Conservation (phyloP, 2,888 invertebrate genomes). For the Hypercompe scribonia region DNA sequence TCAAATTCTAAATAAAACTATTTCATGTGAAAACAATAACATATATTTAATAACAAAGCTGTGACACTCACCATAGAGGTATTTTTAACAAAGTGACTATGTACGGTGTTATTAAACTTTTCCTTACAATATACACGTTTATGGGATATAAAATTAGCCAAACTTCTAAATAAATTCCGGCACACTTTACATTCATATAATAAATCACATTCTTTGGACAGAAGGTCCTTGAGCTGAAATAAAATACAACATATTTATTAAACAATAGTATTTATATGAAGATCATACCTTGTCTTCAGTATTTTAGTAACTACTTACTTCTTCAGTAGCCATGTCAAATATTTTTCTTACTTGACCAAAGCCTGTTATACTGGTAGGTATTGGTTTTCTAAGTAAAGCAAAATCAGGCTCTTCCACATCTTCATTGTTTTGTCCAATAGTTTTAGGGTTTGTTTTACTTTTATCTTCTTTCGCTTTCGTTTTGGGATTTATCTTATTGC, state of each 20-base stretch:
- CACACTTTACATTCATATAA: conserved; percentile 96
- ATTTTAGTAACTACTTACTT: conserved; percentile 84
- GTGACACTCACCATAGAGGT: conserved; percentile 76
- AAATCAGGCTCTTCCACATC: conserved; percentile 83
- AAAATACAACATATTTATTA: conserved; percentile 7
- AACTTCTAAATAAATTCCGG: conserved; percentile 93
- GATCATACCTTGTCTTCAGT: background rate
- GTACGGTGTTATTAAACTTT: conserved; percentile 80
- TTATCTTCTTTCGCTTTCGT: conserved; percentile 77
- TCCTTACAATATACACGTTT: conserved; percentile 93
- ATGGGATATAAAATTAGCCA: conserved; percentile 95
- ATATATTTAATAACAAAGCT: background rate
- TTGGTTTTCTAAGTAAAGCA: conserved; percentile 88
- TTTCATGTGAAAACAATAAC: conserved; percentile 13
- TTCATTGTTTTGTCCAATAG: conserved; percentile 66
- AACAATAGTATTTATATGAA: background rate
- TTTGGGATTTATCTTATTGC: conserved; percentile 78
- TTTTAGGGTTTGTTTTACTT: conserved; percentile 68
- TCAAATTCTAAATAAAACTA: background rate
- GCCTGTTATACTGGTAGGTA: conserved; percentile 89
- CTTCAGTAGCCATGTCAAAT: conserved; percentile 91
- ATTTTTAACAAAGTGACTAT: conserved; percentile 78
- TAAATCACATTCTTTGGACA: conserved; percentile 94
- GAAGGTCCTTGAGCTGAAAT: conserved; percentile 89
- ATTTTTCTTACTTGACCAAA: conserved; percentile 90